Evolutionary conservation across 2,113 vertebrate species (phyloP), one percentile per base, ranked within the genome.

Genomic region (Sardina pilchardus): DNA sequence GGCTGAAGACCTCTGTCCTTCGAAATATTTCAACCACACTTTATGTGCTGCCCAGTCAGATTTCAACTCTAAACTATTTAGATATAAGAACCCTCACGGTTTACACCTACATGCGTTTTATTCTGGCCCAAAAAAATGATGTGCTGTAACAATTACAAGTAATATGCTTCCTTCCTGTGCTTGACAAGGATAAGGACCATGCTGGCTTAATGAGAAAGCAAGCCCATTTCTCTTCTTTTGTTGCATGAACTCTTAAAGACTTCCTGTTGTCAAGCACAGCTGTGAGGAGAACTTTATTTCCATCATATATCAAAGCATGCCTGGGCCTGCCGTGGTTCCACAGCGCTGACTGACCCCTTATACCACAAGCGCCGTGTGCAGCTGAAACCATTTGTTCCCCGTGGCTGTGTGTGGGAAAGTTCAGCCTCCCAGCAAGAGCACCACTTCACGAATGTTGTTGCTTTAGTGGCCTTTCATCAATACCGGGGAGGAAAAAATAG

Each of bases 181-280:
- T 90, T 84, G 88, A 88, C 63, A 63, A 89, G 34, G 90, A 84
- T 87, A 3, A 24, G 90, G 93, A 92, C 92, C 92, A 93, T 93
- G 95, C 94, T 91, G 95, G 89, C 86, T 86, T 93, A 94, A 94
- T 91, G 86, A 91, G 94, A 92, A 95, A 94, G 93, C 90, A 92
- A 90, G 92, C 84, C 87, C 82, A 93, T 94, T 95, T 93, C 88
- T 89, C 90, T 89, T 78, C 91, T 89, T 95, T 94, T 95, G 92
- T 94, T 87, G 84, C 84, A 6, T 84, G 92, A 91, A 43, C 91
- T 92, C 87, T 81, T 85, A 87, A 88, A 87, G 90, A 90, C 90
- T 92, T 95, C 91, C 93, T 94, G 93, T 93, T 92, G 94, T 91
- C 93, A 92, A 50, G 86, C 85, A 89, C 90, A 94, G 94, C 93